Evolutionary conservation across 2,888 invertebrate genomes (phyloP), one percentile per base, ranked within the genome.

Genomic region (Scaptomyza polygonia): DNA sequence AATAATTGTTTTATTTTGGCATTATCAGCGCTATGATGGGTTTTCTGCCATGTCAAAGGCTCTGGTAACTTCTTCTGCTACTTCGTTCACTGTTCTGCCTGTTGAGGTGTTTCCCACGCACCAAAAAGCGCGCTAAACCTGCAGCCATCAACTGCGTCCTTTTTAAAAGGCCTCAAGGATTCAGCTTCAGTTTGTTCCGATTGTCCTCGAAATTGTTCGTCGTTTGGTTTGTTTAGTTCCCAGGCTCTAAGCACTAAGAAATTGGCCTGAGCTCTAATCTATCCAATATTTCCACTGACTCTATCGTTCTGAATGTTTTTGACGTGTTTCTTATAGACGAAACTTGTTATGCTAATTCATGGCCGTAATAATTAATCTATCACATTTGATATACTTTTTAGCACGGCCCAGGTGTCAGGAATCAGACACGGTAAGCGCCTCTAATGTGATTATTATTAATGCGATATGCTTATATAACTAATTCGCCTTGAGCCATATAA

Each of bases 141-240:
- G 78, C 78, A 61, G 78, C 71, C 74, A 62, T 58, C 76, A 77
- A 66, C 76, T 72, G 76, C 64, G 65, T 59, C 67, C 58, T 54
- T 64, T 59, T 45, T 30, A 12, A 21, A 8, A 8, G 16, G 1
- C 48, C 43, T 49, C 32, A 36, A 39, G 14, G 25, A 8, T 57
- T 32, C 25, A 2, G 30, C 44, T 36, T 1, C 18, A 48, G 64
- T 61, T 64, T 51, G 29, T 18, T 49, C 48, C 44, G 43, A 62
- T 61, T 61, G 64, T 58, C 54, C 45, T 49, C 58, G 58, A 67
- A n/a, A n/a, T n/a, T n/a, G n/a, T n/a, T n/a, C n/a, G n/a, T n/a
- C n/a, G n/a, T n/a, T n/a, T n/a, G n/a, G n/a, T n/a, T n/a, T n/a
- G n/a, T n/a, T n/a, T n/a, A n/a, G n/a, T n/a, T 72, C 54, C 68